Conservation (phyloP, 2,113 vertebrate species). For the western clawed frog (Xenopus tropicalis) region DNA sequence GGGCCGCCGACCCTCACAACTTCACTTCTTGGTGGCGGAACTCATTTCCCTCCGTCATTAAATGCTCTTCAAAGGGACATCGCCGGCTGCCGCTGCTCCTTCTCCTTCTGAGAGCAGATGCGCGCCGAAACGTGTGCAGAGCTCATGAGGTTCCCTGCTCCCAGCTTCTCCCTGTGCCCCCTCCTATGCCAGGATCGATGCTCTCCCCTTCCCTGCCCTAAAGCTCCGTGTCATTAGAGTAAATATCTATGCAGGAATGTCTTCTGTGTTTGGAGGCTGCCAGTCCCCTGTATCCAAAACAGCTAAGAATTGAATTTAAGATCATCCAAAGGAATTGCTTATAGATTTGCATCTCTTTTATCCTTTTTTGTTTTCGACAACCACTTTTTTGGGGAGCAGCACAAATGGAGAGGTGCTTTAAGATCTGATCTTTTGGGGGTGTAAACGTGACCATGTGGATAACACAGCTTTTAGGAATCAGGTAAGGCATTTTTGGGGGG, state of each 20-base stretch:
- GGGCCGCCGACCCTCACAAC: slow-evolving; percentile 8
- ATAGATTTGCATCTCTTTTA: not conserved
- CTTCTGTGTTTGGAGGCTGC: slow-evolving; percentile 37
- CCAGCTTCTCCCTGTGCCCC: not conserved
- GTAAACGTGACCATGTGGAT: slow-evolving; percentile 71
- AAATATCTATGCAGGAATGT: slow-evolving; percentile 41
- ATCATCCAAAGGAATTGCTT: slow-evolving; percentile 52
- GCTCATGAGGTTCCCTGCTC: slow-evolving; percentile 13
- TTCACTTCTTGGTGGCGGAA: slow-evolving; percentile 15
- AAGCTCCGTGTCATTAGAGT: not conserved
- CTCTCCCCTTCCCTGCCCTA: not conserved
- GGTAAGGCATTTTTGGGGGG: slow-evolving; percentile 53
- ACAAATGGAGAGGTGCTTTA: slow-evolving; percentile 56
- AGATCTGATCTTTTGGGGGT: slow-evolving; percentile 52
- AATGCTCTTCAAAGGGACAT: slow-evolving; percentile 7
- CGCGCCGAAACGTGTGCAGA: slow-evolving; percentile 1
- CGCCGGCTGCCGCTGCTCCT: not conserved
- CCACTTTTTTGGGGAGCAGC: slow-evolving; percentile 34
- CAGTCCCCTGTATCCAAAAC: slow-evolving; percentile 51
- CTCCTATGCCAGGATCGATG: not conserved
- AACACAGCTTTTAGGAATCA: slow-evolving; percentile 63
- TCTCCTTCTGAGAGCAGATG: slow-evolving; percentile 7
- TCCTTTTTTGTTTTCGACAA: not conserved
- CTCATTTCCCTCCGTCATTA: not conserved
- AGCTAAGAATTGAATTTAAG: slow-evolving; percentile 47